Evolutionary conservation across 2,888 invertebrate species (phyloP), one percentile per base, ranked within the genome.

Genomic region (Plebejus anna): DNA sequence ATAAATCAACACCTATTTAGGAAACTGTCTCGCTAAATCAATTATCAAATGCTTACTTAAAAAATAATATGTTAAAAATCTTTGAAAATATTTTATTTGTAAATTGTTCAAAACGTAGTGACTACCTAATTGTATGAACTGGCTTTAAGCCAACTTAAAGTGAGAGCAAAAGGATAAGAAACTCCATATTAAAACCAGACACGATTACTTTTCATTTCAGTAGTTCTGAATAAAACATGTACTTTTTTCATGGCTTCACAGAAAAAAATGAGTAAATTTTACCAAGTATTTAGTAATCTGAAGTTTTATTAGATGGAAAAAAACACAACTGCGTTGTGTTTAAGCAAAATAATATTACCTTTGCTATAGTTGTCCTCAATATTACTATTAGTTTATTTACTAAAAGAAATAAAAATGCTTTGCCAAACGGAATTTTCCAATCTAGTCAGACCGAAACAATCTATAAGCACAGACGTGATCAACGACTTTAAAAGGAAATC

Each of bases 401-500:
- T 7, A 42, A 9, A 51, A 51, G 4, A 51, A 51, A 11, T 16
- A 55, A 55, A 55, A 55, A 16, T 55, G 4, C 16, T 55, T 55
- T 4, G 55, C 16, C 55, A 55, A 4, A 4, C 13, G 11, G 61
- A 66, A 66, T 32, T 66, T 32, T 13, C 32, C 16, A 36, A 16
- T 66, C 66, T 22, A 9, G 4, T 11, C 59, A 4, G 28, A 11
- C 4, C 11, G 22, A 66, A 66, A 13, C 13, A 13, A 36, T 13
- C 1, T 32, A 32, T 66, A 66, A 36, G 36, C 32, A 4, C 11
- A 13, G 51, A 73, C 42, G 73, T 55, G 55, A 32, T 16, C 16
- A 16, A 73, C 16, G 32, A 36, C 16, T 79, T 76, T 79, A 79
- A 75, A 79, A 80, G 75, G 75, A 77, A 78, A 79, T 79, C 78